Evolutionary conservation across 2,113 vertebrate species (phyloP), one percentile per base, ranked within the genome.

Genomic region (Malurus elegans): DNA sequence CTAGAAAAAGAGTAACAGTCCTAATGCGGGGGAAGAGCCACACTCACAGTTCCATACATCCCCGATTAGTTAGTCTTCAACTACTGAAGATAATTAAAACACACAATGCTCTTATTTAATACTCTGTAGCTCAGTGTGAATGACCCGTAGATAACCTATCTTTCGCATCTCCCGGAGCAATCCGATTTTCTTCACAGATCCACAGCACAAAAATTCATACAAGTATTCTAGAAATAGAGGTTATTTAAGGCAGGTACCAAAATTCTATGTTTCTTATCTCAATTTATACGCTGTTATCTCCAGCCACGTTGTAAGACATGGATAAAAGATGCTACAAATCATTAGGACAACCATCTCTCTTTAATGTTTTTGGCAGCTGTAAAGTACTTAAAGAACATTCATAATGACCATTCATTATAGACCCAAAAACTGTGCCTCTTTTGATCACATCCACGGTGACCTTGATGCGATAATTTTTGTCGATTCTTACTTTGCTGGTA

Each of bases 401-500:
- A 7, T 23, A 61, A 58, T 17, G 51, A 51, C 51, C 53, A 53
- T 38, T 45, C 60, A 25, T 21, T 67, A 74, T 8, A 47, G 61
- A 82, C 54, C 54, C 20, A 67, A 75, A 89, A 47, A 74, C 3
- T 48, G 45, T 15, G 51, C 26, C 31, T 64, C 56, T 60, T 87
- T 67, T 44, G 19, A 80, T 47, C 42, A 60, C 38, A 78, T 31
- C 58, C 44, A 48, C 2, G 8, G 69, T 61, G n/a, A 51, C 60
- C 83, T 26, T 62, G 18, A 58, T 78, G 14, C 62, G 57, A 23
- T n/a, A 60, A 51, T 50, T 81, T 81, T 36, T 54, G 31, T 34
- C 21, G 62, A 86, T 78, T 42, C 98, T 91, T 98, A 99, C 99
- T 98, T 97, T 97, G 98, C 82, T 98, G 96, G 94, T 99, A 99